Evolutionary conservation across 2,888 invertebrate genomes (phyloP), one percentile per base, ranked within the genome.

Genomic region (Parnassius smintheus): DNA sequence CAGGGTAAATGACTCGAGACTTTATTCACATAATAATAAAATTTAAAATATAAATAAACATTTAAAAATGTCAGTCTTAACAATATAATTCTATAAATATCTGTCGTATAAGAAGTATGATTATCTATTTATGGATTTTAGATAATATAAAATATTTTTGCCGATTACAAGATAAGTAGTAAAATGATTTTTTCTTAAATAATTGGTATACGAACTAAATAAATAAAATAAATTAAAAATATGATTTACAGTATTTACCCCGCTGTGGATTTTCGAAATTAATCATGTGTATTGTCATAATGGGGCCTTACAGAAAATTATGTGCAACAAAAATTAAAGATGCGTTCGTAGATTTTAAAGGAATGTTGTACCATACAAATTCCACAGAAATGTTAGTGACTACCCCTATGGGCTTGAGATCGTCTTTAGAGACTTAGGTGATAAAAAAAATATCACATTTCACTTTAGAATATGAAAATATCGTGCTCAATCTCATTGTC

Each of bases 381-480:
- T 48, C 10, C 25, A 46, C 41, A 58, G 41, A 57, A 42, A n/a
- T 58, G 49, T 41, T 18, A 50, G 53, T 25, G 25, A 58, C 48
- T 51, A 56, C 44, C 48, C 56, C 50, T 50, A 58, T 52, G 62
- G 52, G 52, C 56, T 59, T 65, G 65, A 64, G 58, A 65, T 57
- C 59, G 64, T 48, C 61, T 61, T 69, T 66, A 62, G 66, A 76
- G 75, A 74, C 75, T 74, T 76, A 78, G 67, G 82, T 85, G 87
- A 86, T 83, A 81, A 82, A 76, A 76, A 72, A 84, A 82, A 85
- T 88, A 89, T 89, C 88, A 88, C 86, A 89, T 81, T 71, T 80
- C 75, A 79, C 73, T 86, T 88, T 88, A 88, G 85, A 88, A 86
- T 88, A 87, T 84, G 83, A 86, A 86, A 88, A 86, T 88, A 87